These are phyloP conservation scores for Nephrotoma appendiculata DNA, from an alignment of 2,888 invertebrate species.

Conservation along the genomic window DNA sequence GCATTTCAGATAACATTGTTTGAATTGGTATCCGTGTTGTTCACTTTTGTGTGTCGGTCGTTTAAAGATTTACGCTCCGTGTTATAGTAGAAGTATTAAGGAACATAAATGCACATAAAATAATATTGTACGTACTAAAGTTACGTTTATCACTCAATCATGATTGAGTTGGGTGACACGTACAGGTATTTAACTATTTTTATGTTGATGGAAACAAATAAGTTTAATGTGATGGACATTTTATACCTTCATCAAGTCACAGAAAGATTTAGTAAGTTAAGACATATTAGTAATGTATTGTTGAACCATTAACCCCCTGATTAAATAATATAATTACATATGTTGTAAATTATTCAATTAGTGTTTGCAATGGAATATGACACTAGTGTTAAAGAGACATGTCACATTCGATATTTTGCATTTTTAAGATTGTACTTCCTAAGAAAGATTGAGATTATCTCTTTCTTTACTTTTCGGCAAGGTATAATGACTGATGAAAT, in stretches of 20 bases:
- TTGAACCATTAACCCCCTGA: too few species aligned
- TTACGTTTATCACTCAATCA: not conserved
- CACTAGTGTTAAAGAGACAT: too few species aligned
- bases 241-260: too few species aligned
- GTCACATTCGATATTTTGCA: too few species aligned
- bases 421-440: too few species aligned
- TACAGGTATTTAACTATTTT: not conserved
- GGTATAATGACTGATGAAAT: too few species aligned
- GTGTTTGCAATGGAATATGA: too few species aligned
- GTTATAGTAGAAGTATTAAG: not conserved
- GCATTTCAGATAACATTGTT: not conserved
- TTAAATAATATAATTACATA: too few species aligned
- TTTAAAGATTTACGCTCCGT: not conserved
- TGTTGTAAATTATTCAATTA: too few species aligned
- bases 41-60: not conserved
- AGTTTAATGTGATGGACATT: not conserved
- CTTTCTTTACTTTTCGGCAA: too few species aligned
- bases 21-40: not conserved
- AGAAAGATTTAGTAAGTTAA: not conserved
- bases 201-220: not conserved
- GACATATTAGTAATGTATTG: not conserved
- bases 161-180: not conserved
- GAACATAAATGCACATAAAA: not conserved
- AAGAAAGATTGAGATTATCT: too few species aligned
- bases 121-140: not conserved